These are phyloP conservation scores for Cylloceria caligata DNA, from an alignment of 2,888 invertebrate genomes.

Conservation along the genomic window DNA sequence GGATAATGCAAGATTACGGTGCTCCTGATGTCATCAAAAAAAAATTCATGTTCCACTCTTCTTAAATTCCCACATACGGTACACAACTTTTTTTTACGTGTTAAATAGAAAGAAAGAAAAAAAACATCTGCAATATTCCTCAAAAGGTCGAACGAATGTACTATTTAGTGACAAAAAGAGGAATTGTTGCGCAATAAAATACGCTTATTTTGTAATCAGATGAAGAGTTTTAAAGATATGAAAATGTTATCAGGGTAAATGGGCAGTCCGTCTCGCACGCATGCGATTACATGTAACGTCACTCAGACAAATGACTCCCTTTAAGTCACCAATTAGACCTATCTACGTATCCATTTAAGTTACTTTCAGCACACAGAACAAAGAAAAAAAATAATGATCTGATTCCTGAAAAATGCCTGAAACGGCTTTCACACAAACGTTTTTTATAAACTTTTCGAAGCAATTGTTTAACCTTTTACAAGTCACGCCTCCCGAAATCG, in stretches of 20 bases:
- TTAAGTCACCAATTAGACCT: no score
- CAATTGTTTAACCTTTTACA: no score
- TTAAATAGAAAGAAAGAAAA: not conserved
- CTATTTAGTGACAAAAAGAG: not conserved
- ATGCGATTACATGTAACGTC: not conserved
- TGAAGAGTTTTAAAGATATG: not conserved
- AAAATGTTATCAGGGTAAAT: not conserved
- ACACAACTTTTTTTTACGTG: not conserved
- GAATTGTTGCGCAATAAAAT: not conserved
- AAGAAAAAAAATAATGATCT: not conserved
- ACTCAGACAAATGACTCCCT: no score
- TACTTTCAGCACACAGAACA: not conserved
- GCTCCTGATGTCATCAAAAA: slow-evolving; percentile 4
- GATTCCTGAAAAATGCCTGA: not conserved
- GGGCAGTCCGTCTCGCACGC: not conserved
- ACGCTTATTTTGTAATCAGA: slow-evolving; percentile 35
- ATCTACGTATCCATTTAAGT: not conserved
- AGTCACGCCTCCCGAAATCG: no score
- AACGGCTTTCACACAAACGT: not conserved
- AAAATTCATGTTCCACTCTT: slow-evolving; percentile 8
- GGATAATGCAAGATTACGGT: slow-evolving; percentile 40
- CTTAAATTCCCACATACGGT: slow-evolving; percentile 19
- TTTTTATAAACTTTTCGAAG: not conserved
- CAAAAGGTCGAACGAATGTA: not conserved
- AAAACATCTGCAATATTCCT: not conserved